These are phyloP conservation scores for Channa maculata DNA, from an alignment of 2,113 vertebrate genomes.

Conservation along the genomic window DNA sequence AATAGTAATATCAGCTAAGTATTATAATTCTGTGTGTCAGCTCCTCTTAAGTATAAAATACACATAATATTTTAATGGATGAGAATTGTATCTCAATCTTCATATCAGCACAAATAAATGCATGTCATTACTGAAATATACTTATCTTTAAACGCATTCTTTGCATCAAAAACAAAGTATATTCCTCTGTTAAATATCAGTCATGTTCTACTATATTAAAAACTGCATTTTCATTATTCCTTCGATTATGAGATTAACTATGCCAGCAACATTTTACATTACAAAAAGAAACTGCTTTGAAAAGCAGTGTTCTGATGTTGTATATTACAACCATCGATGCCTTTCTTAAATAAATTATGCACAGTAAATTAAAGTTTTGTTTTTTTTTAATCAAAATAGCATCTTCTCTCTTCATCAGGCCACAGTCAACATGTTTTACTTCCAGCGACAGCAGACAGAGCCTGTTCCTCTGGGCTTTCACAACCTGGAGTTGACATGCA, in stretches of 20 bases:
- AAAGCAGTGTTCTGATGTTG: background rate
- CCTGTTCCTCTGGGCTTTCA: slow-evolving; percentile 83
- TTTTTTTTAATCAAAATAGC: background rate
- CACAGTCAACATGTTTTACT: slow-evolving; percentile 90
- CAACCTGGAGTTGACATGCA: slow-evolving; percentile 85
- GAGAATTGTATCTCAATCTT: background rate
- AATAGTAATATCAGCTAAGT: too few species aligned
- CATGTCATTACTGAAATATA: background rate
- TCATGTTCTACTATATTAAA: background rate
- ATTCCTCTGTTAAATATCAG: background rate
- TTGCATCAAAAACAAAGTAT: background rate
- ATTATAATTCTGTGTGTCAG: too few species aligned
- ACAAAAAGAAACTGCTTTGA: background rate
- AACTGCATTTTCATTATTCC: background rate
- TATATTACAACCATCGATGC: background rate
- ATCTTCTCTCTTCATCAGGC: slow-evolving; percentile 76
- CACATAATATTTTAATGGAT: background rate
- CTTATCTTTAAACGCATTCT: background rate
- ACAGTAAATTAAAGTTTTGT: background rate
- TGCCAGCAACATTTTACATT: too few species aligned
- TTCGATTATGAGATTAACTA: too few species aligned
- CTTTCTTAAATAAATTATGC: background rate
- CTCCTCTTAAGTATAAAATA: background rate
- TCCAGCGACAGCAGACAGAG: slow-evolving; percentile 85
- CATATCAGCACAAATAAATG: background rate